Evolutionary conservation across 2,797 vertebrate species (phyloP), one percentile per base, ranked within the genome.

Genomic region (Pangasius djambal): DNA sequence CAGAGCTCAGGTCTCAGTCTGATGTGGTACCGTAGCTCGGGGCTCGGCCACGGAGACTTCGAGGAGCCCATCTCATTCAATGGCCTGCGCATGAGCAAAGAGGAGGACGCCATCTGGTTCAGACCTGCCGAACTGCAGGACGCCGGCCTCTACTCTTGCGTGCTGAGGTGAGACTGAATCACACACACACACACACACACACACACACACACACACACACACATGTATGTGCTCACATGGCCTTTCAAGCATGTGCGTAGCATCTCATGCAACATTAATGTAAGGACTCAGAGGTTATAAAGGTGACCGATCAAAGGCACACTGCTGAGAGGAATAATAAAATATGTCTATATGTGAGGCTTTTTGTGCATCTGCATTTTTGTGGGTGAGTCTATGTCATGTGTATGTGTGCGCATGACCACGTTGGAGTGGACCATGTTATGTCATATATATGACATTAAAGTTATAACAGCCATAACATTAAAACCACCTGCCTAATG

Each of bases 11-110:
- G 98, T 92, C 98, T 99, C 92, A 99, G 98, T 95, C 96, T 99
- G 94, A 99, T 99, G 98, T 99, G 98, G 98, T 99, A 99, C 95
- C 98, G 98, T 95, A 99, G 98, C 94, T 98, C 98, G 50, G 98
- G 98, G 89, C 94, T 95, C 31, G 96, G 96, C 77, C 98, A 98
- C 55, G 98, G 98, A 88, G 98, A 97, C 93, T 97, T 99, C 91
- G 98, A 99, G 94, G 98, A 99, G 91, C 98, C 98, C 89, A 99
- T 99, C 93, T 97, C 98, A 86, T 99, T 99, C 89, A 98, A 99
- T 87, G 98, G 98, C 88, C 95, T 96, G 78, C 97, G 97, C 92
- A 99, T 99, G 98, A 99, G 98, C 96, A 99, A 99, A 94, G 98
- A 99, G 94, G 98, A 99, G 94, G 98, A 99, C 52, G 97, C 98